Evolutionary conservation across 2,113 vertebrate genomes (phyloP).

Genomic region (Spilogale gracilis): DNA sequence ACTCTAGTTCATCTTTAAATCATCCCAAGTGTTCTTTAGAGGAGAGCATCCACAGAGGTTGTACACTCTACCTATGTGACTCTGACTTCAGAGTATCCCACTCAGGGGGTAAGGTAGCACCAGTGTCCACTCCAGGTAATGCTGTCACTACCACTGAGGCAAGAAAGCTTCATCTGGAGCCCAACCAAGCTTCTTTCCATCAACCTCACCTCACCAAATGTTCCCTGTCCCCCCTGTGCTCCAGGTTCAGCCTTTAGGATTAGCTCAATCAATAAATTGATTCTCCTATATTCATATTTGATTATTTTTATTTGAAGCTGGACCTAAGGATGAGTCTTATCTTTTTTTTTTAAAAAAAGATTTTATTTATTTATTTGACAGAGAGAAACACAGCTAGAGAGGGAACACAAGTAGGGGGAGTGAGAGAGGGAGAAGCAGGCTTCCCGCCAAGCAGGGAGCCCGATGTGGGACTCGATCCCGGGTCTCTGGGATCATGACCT

Average conservation of each 20-base stretch:
- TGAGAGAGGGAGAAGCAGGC: no score
- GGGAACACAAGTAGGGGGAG: no score
- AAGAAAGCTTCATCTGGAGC: neutral
- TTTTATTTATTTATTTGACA: no score
- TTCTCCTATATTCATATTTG: neutral
- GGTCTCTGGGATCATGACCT: no score
- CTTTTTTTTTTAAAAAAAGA: no score
- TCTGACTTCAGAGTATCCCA: neutral
- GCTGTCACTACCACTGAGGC: neutral
- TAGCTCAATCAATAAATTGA: neutral
- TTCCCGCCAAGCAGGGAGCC: no score
- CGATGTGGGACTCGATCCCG: no score
- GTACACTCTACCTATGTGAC: no score
- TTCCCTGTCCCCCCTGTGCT: neutral
- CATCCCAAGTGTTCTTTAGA: neutral
- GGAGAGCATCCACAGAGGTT: neutral
- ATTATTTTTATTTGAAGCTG: neutral
- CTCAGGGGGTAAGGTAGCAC: neutral
- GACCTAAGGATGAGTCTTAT: neutral
- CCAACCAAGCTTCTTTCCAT: neutral
- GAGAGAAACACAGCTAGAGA: no score
- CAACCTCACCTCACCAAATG: no score
- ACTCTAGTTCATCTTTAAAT: neutral
- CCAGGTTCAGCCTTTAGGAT: neutral
- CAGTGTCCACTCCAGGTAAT: neutral